Evolutionary conservation across 30 jellyfish, hydroid and myxozoan species (phyloP), one percentile per base, ranked within the genome.

Genomic region (Hydractinia symbiolongicarpus): DNA sequence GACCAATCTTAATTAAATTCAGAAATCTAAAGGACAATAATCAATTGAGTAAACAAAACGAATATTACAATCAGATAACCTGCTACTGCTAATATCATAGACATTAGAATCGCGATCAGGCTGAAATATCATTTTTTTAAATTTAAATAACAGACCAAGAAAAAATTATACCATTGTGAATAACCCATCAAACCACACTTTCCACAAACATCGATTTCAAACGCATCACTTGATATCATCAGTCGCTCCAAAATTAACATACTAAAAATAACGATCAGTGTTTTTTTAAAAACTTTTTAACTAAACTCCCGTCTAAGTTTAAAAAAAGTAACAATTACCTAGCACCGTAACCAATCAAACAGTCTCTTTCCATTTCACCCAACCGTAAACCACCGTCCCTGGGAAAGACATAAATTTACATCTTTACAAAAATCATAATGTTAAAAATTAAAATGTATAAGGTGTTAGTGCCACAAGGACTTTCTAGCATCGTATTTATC

Each of bases 351-450:
- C 99, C 99, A 82, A 94, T 94, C 54, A 94, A 74, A 58, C 99
- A 94, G 76, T 94, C 99, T 44, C 99, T 78, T 83, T 94, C 99
- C 99, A 94, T 94, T 83, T 94, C 99, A 78, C 99, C 99, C 30
- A 94, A 95, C 11, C 99, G 96, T 21, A 94, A 79, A 40, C 99
- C 99, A 66, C 99, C 99, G 68, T 94, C 99, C 78, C 98, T 93
- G 86, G 73, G 53, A 61, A 50, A 64, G 17, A 0, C 44, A 5
- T 72, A 74, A 50, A 30, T 30, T 30, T 30, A 30, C 44, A 30
- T 30, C 2, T 30, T 30, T 30, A 30, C 44, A 30, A 30, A 30
- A 30, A 30, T 30, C 44, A 30, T 30, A 30, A 30, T 2, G 44
- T 30, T 30, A 30, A 30, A 30, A 30, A 30, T 30, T 30, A 30